Conservation (phyloP, 2,888 invertebrate species). For the Philopedon plagiatum region DNA sequence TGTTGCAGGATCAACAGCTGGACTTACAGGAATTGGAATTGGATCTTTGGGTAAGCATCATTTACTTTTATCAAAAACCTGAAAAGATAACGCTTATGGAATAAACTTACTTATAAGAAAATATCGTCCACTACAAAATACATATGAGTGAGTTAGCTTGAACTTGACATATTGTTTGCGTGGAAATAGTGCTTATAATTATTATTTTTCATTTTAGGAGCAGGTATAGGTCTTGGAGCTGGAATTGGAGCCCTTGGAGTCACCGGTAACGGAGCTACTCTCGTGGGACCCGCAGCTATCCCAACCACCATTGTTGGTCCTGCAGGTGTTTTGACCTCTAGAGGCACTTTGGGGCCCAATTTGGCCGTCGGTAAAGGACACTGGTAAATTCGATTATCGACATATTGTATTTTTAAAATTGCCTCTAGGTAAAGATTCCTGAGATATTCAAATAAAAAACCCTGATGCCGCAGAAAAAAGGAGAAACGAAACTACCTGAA, state of each 20-base stretch:
- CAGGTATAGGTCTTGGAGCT: slow-evolving; percentile 1
- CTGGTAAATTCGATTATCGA: slow-evolving; percentile 33
- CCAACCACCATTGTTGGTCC: slow-evolving; percentile 61
- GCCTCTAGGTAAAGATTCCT: slow-evolving; percentile 36
- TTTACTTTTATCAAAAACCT: too few relatives aligned
- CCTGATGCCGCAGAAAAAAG: too few relatives aligned
- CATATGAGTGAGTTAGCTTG: too few relatives aligned
- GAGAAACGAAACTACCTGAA: too few relatives aligned
- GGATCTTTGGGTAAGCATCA: slow-evolving; percentile 2
- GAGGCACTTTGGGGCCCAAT: slow-evolving; percentile 65
- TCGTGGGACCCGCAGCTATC: slow-evolving; percentile 59
- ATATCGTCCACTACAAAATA: too few relatives aligned
- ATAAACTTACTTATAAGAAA: too few relatives aligned
- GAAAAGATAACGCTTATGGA: too few relatives aligned
- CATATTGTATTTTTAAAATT: background rate
- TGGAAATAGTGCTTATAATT: background rate
- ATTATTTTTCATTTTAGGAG: background rate
- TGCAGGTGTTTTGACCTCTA: slow-evolving; percentile 61
- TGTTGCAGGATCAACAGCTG: slow-evolving; percentile 23
- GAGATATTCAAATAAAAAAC: slow-evolving; percentile 12
- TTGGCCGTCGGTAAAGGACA: slow-evolving; percentile 44
- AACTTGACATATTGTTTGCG: too few relatives aligned
- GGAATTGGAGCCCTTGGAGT: too few relatives aligned
- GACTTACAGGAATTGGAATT: background rate
- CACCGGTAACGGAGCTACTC: slow-evolving; percentile 54